These are phyloP conservation scores for Clarias laeviceps DNA, from an alignment of 2,797 vertebrate genomes.

Conservation along the genomic window DNA sequence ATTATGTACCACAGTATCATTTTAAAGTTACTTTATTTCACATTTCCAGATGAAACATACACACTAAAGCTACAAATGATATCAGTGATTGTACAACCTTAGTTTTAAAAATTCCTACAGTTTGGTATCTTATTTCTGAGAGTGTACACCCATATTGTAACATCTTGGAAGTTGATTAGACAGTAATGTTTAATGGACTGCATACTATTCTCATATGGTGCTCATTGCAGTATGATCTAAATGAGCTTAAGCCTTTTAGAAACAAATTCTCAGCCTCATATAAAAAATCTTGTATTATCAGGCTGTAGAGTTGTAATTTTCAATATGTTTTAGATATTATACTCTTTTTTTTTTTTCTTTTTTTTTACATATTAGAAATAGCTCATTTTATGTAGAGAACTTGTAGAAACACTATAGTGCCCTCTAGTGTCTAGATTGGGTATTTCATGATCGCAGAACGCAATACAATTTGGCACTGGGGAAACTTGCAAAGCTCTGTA, in stretches of 20 bases:
- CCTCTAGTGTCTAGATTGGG: slow-evolving; percentile 38
- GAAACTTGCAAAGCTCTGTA: neutral
- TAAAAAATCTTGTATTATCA: neutral
- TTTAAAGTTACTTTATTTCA: neutral
- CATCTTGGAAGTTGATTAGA: neutral
- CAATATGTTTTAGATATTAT: neutral
- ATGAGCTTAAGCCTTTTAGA: neutral
- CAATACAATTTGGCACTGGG: neutral
- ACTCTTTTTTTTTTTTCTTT: neutral
- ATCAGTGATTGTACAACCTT: neutral
- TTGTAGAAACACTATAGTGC: slow-evolving; percentile 5
- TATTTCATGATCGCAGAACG: neutral
- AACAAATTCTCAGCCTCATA: neutral
- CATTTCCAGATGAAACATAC: neutral
- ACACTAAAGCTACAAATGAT: neutral
- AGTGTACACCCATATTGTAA: neutral
- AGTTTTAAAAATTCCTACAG: neutral
- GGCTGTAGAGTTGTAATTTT: neutral
- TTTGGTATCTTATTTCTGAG: neutral
- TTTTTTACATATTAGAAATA: neutral
- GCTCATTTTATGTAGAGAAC: neutral
- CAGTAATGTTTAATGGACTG: neutral
- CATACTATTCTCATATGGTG: neutral
- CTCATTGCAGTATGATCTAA: neutral
- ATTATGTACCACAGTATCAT: neutral